Evolutionary conservation across 2,888 invertebrate species (phyloP), one percentile per base, ranked within the genome.

Genomic region (Ephialtes manifestator): DNA sequence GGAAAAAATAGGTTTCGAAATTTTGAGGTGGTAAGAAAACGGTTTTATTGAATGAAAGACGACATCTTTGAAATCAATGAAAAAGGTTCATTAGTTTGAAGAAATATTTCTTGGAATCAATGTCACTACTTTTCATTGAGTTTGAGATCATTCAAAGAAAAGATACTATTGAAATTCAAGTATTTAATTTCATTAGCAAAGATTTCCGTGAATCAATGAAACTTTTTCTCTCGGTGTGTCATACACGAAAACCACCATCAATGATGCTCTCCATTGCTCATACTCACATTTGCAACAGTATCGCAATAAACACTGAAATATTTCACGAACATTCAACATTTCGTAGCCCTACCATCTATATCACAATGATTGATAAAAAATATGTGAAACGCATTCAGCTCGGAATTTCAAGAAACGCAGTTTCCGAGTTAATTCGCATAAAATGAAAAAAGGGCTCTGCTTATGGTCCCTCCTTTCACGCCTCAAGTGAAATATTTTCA

Each of bases 291-390:
- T 58, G 51, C 58, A 63, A 63, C 51, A n/a, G 51, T 51, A 51
- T 63, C 67, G 58, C 51, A 67, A 85, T 68, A 51, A 75, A 76
- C 63, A 70, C 46, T 70, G 35, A 35, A 67, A 75, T 65, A 51
- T 65, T 72, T 81, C 39, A 71, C 43, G 68, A 53, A 84, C 75
- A 80, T 70, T 70, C 80, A 84, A 86, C 86, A 46, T 39, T 77
- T 72, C 51, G 18, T 51, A 79, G 71, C 53, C 82, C 68, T 80
- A 77, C 20, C 24, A 51, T 80, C 70, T 79, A 83, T 86, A 84
- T 86, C 83, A 87, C 84, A 86, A 86, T 87, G 39, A 83, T 84
- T 53, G 83, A 79, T 80, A 55, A 81, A 81, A 87, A 35, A 39
- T 18, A 48, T 53, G 51, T 48, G 53, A 77, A 67, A 46, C 51